Percentiles rank a stretch among this genome's conserved stretches.
phyloP scores from a whole-genome alignment of 1,140 invertebrate genomes.

The Agrilus planipennis region DNA sequence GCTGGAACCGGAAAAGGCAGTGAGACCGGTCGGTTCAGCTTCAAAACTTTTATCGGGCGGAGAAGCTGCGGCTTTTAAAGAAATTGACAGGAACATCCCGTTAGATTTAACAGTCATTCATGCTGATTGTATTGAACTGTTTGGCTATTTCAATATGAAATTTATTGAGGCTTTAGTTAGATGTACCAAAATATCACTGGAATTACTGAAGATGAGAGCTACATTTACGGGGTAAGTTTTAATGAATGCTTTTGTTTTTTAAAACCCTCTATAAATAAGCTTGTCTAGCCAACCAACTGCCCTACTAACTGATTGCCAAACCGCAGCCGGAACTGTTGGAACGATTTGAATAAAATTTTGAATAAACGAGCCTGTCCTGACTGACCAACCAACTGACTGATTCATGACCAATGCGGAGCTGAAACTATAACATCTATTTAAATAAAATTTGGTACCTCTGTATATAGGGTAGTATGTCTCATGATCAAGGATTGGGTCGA shows the following conservation, averaged over 20 bases:
- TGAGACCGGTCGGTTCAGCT: slow-evolving; percentile 41
- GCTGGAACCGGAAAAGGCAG: slow-evolving; percentile 47
- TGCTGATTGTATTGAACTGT: slow-evolving; percentile 62
- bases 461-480: too few relatives aligned
- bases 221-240: slow-evolving; percentile 39
- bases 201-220: slow-evolving; percentile 48
- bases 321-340: too few relatives aligned
- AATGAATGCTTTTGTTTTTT: slow-evolving; percentile 22
- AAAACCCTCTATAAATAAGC: too few relatives aligned
- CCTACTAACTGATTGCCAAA: too few relatives aligned
- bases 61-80: slow-evolving; percentile 39
- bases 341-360: too few relatives aligned
- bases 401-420: too few relatives aligned
- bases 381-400: too few relatives aligned
- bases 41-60: slow-evolving; percentile 39
- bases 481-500: too few relatives aligned
- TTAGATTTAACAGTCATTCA: slow-evolving; percentile 47
- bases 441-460: too few relatives aligned
- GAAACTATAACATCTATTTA: too few relatives aligned
- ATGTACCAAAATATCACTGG: slow-evolving; percentile 54
- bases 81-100: slow-evolving; percentile 43
- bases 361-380: too few relatives aligned
- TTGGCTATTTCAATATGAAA: slow-evolving; percentile 60
- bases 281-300: too few relatives aligned
- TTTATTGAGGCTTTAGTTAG: slow-evolving; percentile 55